These are phyloP conservation scores for Rissa tridactyla DNA, from an alignment of 2,113 vertebrate species.

Conservation along the genomic window DNA sequence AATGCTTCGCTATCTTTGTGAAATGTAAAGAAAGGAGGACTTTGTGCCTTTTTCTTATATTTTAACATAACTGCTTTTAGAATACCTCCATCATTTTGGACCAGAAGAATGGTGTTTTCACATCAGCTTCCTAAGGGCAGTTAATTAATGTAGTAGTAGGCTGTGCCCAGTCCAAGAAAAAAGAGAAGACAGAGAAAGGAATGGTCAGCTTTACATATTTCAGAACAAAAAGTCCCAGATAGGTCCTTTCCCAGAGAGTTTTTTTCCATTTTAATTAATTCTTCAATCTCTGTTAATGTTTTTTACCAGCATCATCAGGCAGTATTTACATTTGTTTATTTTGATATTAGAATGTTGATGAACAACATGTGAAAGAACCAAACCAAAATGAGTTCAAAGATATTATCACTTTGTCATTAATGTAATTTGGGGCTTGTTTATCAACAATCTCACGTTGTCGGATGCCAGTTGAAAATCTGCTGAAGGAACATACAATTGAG, in stretches of 20 bases:
- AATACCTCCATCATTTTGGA: background rate
- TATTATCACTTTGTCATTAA: slow-evolving; percentile 6
- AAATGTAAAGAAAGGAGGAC: background rate
- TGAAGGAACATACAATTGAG: background rate
- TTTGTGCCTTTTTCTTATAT: background rate
- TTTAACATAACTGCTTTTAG: background rate
- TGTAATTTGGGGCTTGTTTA: background rate
- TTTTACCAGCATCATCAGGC: background rate
- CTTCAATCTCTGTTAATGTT: background rate
- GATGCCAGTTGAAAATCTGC: background rate
- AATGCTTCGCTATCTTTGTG: background rate
- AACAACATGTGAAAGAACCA: background rate
- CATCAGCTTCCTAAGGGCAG: background rate
- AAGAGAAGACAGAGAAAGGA: background rate
- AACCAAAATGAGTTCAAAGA: background rate
- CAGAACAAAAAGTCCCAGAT: background rate
- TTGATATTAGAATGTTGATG: background rate
- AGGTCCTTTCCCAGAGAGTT: background rate
- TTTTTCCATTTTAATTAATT: background rate
- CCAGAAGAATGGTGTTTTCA: background rate
- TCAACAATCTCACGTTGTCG: background rate
- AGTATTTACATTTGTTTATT: background rate
- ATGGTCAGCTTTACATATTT: background rate
- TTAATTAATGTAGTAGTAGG: background rate
- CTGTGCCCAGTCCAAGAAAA: background rate